Base-by-base conservation (phyloP, 2,888 invertebrate genomes). In the Trichopoda pennipes region DNA sequence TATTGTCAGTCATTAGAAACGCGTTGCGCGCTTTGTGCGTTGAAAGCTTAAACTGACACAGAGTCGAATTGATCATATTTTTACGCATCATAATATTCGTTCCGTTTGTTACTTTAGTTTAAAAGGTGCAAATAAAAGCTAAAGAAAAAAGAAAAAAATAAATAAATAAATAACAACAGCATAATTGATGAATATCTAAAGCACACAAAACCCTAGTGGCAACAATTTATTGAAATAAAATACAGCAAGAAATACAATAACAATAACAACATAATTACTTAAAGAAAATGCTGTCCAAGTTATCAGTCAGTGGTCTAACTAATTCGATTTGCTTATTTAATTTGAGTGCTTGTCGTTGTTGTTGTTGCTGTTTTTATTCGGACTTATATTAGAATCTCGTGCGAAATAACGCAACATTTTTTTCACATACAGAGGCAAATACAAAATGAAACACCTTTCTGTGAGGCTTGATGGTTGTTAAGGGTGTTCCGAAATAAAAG, bases 71-170 rank as follows among this genome's bases (percentile, higher is more conserved):
- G 55, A 55, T n/a, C 51, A 28, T 66, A 42, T 44, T 68, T 68
- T 49, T 58, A 73, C 72, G 55, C 77, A 72, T 77, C 77, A 44
- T 28, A 10, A 9, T 56, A 58, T 19, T 21, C 35, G n/a, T 53
- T 61, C 35, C 35, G 6, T 0, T 19, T 55, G 14, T 42, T 28
- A 21, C 2, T 2, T 49, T 68, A 17, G n/a, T 47, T 64, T 63
- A 42, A 19, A 61, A 81, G 68, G 76, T 81, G 81, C 21, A 61
- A 77, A 81, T 69, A 72, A n/a, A n/a, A n/a, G n/a, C n/a, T n/a
- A n/a, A 42, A 23, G n/a, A 21, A 3, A 32, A 56, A 19, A 42
- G 12, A 44, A 61, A 44, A 42, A 7, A 28, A 6, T 28, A 28
- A 28, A 7, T 8, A 19, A 10, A n/a, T n/a, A n/a, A 28, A 6